Evolutionary conservation across 2,888 invertebrate genomes (phyloP).

Genomic region (Ariolimax columbianus): DNA sequence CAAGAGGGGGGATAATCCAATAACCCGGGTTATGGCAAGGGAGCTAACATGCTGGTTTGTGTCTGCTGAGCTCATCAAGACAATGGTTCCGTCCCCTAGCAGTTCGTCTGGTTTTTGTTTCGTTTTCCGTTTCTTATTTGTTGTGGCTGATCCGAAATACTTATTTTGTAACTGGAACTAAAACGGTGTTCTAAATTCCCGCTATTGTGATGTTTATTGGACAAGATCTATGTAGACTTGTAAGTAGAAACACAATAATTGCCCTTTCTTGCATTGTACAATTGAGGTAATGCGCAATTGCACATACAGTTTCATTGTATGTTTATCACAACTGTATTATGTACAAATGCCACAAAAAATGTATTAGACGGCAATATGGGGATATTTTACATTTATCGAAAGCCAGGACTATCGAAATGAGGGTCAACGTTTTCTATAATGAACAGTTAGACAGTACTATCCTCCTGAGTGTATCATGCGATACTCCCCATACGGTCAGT

Average conservation of each 20-base stretch:
- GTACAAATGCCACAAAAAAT: no score
- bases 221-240: background rate
- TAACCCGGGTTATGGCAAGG: constrained; percentile 44
- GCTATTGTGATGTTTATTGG: background rate
- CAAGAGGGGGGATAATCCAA: constrained; percentile 38
- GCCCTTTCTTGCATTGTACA: no score
- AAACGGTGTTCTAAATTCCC: background rate
- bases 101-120: constrained; percentile 40
- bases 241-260: background rate
- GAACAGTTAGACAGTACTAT: no score
- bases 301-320: no score
- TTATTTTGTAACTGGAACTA: constrained; percentile 1
- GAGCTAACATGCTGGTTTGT: constrained; percentile 49
- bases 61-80: constrained; percentile 47
- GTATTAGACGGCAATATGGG: no score
- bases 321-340: no score
- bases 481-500: no score
- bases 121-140: constrained; percentile 34
- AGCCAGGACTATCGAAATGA: no score
- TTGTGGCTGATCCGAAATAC: constrained; percentile 38
- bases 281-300: no score
- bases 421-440: no score
- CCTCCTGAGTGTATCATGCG: no score
- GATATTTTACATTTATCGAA: no score
- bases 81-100: constrained; percentile 36